Evolutionary conservation across 2,888 invertebrate genomes (phyloP).

Genomic region (Pyrocoelia pectoralis): DNA sequence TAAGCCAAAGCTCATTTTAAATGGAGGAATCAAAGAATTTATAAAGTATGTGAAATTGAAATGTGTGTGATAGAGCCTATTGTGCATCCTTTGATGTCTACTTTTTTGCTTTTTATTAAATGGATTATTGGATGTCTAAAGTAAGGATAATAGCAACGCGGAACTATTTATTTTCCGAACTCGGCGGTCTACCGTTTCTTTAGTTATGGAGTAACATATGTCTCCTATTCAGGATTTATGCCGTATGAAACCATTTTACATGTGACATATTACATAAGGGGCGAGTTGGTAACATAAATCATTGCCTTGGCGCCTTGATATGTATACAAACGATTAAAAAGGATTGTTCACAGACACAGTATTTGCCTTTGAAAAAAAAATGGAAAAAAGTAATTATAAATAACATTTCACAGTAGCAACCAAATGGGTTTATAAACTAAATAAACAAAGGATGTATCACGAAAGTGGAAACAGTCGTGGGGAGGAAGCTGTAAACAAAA

Average conservation of each 20-base stretch:
- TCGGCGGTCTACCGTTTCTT: constrained; percentile 12
- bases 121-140: too few relatives aligned
- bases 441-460: constrained; percentile 18
- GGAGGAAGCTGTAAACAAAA: constrained; percentile 20
- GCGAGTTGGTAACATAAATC: constrained; percentile 16
- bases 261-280: constrained; percentile 23
- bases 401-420: constrained; percentile 12
- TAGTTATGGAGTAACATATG: constrained; percentile 14
- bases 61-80: too few relatives aligned
- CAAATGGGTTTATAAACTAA: constrained; percentile 21
- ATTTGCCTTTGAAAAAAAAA: constrained; percentile 1
- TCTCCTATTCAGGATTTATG: constrained; percentile 18
- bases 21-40: too few relatives aligned
- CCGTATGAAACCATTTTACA: constrained; percentile 18
- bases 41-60: too few relatives aligned
- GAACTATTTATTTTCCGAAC: constrained; percentile 17
- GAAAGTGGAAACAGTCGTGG: constrained; percentile 19
- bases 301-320: constrained; percentile 15
- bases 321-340: constrained; percentile 15
- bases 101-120: too few relatives aligned
- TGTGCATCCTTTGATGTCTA: too few relatives aligned
- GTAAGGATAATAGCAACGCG: too few relatives aligned
- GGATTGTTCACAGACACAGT: constrained; percentile 4
- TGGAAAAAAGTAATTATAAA: constrained; percentile 12
- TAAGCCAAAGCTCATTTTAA: too few relatives aligned